phyloP scores from a whole-genome alignment of 1,140 invertebrate species.

The Drosophila fuyamai region DNA sequence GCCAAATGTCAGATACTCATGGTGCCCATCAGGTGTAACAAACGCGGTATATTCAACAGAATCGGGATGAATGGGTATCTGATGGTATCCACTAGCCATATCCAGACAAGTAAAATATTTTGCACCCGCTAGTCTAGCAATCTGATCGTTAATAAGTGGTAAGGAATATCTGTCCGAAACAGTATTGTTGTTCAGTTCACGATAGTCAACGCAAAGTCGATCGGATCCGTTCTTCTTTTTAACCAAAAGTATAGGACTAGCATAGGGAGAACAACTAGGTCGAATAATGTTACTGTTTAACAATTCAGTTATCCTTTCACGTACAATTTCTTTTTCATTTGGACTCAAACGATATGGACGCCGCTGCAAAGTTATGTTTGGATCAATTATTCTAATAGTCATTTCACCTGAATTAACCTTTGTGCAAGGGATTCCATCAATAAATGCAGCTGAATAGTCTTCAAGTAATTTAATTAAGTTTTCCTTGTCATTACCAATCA shows the following conservation, averaged over 20 bases:
- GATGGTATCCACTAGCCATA: not conserved
- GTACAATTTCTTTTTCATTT: constrained; percentile 14
- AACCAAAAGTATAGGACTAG: constrained; percentile 18
- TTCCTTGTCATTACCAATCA: constrained; percentile 12
- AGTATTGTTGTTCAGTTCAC: constrained; percentile 19
- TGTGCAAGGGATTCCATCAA: constrained; percentile 31
- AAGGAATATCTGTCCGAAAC: constrained; percentile 9
- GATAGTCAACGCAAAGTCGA: constrained; percentile 12
- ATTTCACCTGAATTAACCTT: constrained; percentile 19
- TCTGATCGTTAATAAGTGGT: constrained; percentile 13
- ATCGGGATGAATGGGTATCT: no score
- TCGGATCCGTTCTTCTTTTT: constrained; percentile 12
- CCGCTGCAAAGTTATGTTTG: not conserved
- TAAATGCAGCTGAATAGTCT: constrained; percentile 16
- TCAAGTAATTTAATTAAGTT: constrained; percentile 34
- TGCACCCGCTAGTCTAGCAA: constrained; percentile 9
- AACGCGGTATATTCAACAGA: not conserved
- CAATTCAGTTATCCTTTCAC: constrained; percentile 10
- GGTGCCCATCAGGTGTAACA: constrained; percentile 1
- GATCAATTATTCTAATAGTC: constrained; percentile 8
- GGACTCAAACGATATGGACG: constrained; percentile 10
- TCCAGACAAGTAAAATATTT: constrained; percentile 13
- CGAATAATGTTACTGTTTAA: constrained; percentile 25
- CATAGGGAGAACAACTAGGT: constrained; percentile 9
- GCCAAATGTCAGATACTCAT: constrained; percentile 5